A percentile compares a stretch with the other conserved stretches of the same genome.
These are phyloP conservation scores for Podabrus alpinus DNA, from an alignment of 2,888 invertebrate species.

Conservation along the genomic window DNA sequence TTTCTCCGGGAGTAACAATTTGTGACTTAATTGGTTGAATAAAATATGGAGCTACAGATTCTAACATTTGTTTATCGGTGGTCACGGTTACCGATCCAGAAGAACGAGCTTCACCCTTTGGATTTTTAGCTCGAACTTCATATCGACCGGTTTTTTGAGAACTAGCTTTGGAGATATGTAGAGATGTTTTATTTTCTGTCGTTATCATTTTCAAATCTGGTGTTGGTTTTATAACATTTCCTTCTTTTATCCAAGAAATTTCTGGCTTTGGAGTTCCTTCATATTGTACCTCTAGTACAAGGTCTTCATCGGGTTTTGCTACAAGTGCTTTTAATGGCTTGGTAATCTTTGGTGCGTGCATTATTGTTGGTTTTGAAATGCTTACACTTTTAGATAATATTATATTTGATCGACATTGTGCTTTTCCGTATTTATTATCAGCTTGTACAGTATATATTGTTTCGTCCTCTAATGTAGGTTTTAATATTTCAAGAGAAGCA, in stretches of 20 bases:
- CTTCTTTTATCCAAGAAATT: slow-evolving; percentile 85
- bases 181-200: slow-evolving; percentile 65
- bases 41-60: slow-evolving; percentile 74
- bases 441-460: slow-evolving; percentile 72
- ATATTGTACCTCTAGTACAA: slow-evolving; percentile 73
- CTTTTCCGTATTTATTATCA: slow-evolving; percentile 72
- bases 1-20: slow-evolving; percentile 72
- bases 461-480: slow-evolving; percentile 69
- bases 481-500: slow-evolving; percentile 65
- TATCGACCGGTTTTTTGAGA: slow-evolving; percentile 85
- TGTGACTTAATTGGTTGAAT: slow-evolving; percentile 72
- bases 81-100: slow-evolving; percentile 82
- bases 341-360: slow-evolving; percentile 74
- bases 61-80: slow-evolving; percentile 61
- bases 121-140: slow-evolving; percentile 81
- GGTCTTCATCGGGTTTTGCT: slow-evolving; percentile 69
- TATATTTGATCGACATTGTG: slow-evolving; percentile 75
- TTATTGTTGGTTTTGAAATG: slow-evolving; percentile 58
- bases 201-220: slow-evolving; percentile 65
- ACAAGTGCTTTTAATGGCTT: slow-evolving; percentile 78
- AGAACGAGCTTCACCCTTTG: slow-evolving; percentile 76
- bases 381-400: slow-evolving; percentile 60
- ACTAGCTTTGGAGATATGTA: slow-evolving; percentile 69
- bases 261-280: slow-evolving; percentile 72
- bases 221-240: slow-evolving; percentile 70